Conservation (phyloP, 2,113 vertebrate genomes). For the Mesitornis unicolor region DNA sequence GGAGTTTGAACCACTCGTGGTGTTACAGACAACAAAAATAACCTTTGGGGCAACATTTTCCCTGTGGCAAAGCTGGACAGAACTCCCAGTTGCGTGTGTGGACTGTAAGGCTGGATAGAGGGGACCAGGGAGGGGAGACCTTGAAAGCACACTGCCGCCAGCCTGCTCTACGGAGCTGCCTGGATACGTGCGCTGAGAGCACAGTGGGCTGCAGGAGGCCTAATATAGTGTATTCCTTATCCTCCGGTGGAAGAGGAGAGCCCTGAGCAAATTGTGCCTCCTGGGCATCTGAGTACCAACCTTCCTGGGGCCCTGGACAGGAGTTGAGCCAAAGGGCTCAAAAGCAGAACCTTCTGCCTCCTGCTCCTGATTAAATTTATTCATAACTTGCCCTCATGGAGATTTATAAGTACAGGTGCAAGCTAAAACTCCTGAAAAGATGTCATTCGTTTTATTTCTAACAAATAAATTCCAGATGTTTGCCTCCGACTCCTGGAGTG, state of each 20-base stretch:
- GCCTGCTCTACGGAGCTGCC: neutral
- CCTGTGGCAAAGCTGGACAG: neutral
- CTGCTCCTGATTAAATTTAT: neutral
- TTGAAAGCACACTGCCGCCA: neutral
- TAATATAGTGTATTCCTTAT: neutral
- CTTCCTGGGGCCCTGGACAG: neutral
- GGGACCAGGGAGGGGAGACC: neutral
- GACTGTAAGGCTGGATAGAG: neutral
- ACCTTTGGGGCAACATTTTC: neutral
- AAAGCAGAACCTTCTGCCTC: neutral
- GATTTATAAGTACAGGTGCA: conserved; percentile 33
- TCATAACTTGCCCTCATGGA: neutral
- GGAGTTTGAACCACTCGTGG: neutral
- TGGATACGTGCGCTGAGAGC: neutral
- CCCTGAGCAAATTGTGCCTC: neutral
- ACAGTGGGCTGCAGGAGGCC: neutral
- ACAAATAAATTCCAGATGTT: conserved; percentile 50
- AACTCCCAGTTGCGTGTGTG: neutral
- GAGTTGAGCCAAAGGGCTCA: neutral
- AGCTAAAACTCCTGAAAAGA: conserved; percentile 3
- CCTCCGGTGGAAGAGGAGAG: neutral
- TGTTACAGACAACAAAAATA: neutral
- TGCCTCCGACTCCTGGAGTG: neutral
- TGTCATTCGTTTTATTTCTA: conserved; percentile 3
- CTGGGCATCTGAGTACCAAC: neutral